These are phyloP conservation scores for Huso huso DNA, from an alignment of 2,797 vertebrate species.

Conservation along the genomic window DNA sequence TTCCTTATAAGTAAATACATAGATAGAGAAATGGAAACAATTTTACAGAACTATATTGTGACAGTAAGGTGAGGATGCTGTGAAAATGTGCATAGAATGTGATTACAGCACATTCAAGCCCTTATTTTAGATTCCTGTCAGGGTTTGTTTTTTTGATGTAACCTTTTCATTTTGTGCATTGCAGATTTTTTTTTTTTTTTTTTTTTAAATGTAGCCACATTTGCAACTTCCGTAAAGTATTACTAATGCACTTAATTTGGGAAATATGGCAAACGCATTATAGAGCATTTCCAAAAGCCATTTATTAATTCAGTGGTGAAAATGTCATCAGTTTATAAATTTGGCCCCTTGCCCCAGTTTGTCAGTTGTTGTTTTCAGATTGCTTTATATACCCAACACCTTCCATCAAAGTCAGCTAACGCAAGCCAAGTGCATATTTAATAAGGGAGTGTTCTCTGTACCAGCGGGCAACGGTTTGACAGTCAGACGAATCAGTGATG, in stretches of 20 bases:
- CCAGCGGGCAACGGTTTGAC: too few relatives aligned
- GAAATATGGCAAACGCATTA: neutral
- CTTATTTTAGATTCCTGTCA: too few relatives aligned
- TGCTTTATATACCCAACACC: neutral
- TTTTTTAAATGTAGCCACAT: neutral
- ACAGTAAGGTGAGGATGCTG: too few relatives aligned
- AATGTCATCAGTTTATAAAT: neutral
- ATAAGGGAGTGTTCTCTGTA: too few relatives aligned
- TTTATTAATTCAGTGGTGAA: slow-evolving; percentile 1
- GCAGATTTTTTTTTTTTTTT: neutral
- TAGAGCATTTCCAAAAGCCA: neutral
- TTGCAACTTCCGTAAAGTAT: neutral
- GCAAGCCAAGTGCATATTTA: neutral
- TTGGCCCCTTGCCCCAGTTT: neutral
- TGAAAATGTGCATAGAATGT: too few relatives aligned
- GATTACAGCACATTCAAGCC: too few relatives aligned
- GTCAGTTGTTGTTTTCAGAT: neutral
- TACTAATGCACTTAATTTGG: neutral
- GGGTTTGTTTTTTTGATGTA: too few relatives aligned
- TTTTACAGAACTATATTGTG: too few relatives aligned
- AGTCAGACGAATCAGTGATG: neutral
- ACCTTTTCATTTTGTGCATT: neutral
- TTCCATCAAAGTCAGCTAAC: neutral
- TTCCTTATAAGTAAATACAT: too few relatives aligned
- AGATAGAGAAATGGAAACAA: too few relatives aligned